Conservation (phyloP, 2,113 vertebrate species). For the Epinephelus moara region DNA sequence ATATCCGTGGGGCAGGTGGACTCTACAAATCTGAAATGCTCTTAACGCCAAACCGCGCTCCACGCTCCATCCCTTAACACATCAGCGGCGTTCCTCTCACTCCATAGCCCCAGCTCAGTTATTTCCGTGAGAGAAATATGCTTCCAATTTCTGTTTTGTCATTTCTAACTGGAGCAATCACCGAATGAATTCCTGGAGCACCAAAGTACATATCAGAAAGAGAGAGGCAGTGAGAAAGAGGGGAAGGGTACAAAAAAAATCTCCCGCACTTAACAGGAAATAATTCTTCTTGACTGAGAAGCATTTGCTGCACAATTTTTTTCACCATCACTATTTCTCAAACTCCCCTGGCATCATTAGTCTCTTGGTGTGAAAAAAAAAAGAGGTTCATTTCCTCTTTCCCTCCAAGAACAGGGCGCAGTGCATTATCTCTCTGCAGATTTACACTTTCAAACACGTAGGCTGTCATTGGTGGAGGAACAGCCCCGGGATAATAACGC, state of each 20-base stretch:
- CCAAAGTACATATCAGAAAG: constrained; percentile 56
- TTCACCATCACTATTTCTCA: constrained; percentile 69
- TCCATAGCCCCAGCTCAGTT: constrained; percentile 31
- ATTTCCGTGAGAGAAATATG: constrained; percentile 67
- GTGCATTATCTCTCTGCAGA: constrained; percentile 61
- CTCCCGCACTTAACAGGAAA: constrained; percentile 59
- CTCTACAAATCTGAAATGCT: constrained; percentile 54
- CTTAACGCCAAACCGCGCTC: constrained; percentile 34
- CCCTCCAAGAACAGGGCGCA: constrained; percentile 39
- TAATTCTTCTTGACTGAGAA: constrained; percentile 71
- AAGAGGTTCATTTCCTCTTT: constrained; percentile 65
- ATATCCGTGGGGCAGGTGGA: constrained; percentile 44
- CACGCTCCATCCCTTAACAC: constrained; percentile 37
- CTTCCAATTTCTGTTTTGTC: constrained; percentile 75
- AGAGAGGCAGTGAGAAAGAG: constrained; percentile 31
- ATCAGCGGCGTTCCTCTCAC: constrained; percentile 50
- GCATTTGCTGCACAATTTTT: constrained; percentile 59
- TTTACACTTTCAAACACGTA: constrained; percentile 66
- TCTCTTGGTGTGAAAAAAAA: constrained; percentile 34
- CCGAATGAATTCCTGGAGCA: constrained; percentile 63
- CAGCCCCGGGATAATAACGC: constrained; percentile 58
- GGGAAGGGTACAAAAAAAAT: constrained; percentile 24
- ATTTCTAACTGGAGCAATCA: constrained; percentile 76
- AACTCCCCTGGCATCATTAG: constrained; percentile 71
- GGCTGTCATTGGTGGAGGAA: constrained; percentile 49